Percentiles rank a stretch among this genome's conserved stretches.
phyloP scores from a whole-genome alignment of 2,797 vertebrate species.

The Pristis pectinata region DNA sequence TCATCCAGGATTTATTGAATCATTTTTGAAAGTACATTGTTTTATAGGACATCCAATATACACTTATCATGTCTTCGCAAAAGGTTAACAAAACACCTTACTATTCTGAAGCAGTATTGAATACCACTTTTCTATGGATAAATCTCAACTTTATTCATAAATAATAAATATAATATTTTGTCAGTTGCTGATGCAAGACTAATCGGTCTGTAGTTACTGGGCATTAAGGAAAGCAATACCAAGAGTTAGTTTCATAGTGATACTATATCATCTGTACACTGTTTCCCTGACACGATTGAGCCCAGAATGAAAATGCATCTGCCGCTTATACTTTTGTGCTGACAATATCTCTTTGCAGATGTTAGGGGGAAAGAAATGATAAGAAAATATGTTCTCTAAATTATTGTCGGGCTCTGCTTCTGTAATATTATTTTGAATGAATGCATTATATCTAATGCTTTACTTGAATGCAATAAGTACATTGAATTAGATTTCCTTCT shows the following conservation, averaged over 20 bases:
- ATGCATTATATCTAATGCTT: neutral
- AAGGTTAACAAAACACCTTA: neutral
- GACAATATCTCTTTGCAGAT: slow-evolving; percentile 9
- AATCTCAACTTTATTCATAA: neutral
- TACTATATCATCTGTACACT: neutral
- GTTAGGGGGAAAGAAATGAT: neutral
- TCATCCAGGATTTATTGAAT: neutral
- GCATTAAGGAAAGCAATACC: neutral
- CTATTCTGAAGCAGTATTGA: neutral
- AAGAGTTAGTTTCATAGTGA: neutral
- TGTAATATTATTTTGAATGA: neutral
- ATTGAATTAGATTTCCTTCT: neutral
- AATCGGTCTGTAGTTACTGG: neutral
- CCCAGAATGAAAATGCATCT: neutral
- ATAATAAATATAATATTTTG: neutral
- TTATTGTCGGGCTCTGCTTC: neutral
- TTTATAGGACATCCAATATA: neutral
- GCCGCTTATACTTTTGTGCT: neutral
- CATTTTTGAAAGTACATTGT: neutral
- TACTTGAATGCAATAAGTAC: neutral
- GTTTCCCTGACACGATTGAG: neutral
- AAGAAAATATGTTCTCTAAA: neutral
- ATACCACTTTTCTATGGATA: neutral
- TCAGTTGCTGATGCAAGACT: neutral
- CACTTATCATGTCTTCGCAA: neutral